phyloP scores from a whole-genome alignment of 2,797 vertebrate species.

The Chaenodraco wilsoni region DNA sequence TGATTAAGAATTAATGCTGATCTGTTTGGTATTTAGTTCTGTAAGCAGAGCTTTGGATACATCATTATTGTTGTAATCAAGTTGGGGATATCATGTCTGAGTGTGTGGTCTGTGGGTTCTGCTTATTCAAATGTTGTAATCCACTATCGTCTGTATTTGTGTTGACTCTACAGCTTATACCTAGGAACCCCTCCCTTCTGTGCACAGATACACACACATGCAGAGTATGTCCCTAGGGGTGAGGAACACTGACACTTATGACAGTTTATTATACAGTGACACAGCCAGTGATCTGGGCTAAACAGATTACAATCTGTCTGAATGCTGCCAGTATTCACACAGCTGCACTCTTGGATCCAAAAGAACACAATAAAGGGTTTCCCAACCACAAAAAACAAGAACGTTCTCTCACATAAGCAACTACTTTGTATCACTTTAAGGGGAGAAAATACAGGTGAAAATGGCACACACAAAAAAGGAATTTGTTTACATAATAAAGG shows the following conservation, averaged over 20 bases:
- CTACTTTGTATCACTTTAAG: background rate
- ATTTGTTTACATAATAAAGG: no score
- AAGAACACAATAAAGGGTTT: slow-evolving; percentile 24
- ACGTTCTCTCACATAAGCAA: background rate
- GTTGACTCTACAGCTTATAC: slow-evolving; percentile 4
- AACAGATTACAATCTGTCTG: slow-evolving; percentile 73
- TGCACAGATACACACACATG: slow-evolving; percentile 7
- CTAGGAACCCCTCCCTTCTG: slow-evolving; percentile 14
- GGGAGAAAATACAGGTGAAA: no score
- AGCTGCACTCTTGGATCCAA: slow-evolving; percentile 21
- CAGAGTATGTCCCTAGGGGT: slow-evolving; percentile 44
- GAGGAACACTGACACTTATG: slow-evolving; percentile 70
- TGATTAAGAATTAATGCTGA: slow-evolving; percentile 59
- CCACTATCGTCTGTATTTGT: background rate
- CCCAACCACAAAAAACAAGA: background rate
- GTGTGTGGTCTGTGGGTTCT: slow-evolving; percentile 43
- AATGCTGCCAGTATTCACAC: slow-evolving; percentile 55
- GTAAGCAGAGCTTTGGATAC: slow-evolving; percentile 45
- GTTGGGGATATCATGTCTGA: slow-evolving; percentile 27
- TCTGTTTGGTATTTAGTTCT: slow-evolving; percentile 52
- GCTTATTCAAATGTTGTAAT: slow-evolving; percentile 28
- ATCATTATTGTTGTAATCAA: slow-evolving; percentile 52
- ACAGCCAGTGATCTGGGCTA: slow-evolving; percentile 58
- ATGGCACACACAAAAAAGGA: no score
- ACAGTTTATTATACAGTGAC: slow-evolving; percentile 77